These are phyloP conservation scores for Nymphalis c-album DNA, from an alignment of 2,888 invertebrate species.

Conservation along the genomic window DNA sequence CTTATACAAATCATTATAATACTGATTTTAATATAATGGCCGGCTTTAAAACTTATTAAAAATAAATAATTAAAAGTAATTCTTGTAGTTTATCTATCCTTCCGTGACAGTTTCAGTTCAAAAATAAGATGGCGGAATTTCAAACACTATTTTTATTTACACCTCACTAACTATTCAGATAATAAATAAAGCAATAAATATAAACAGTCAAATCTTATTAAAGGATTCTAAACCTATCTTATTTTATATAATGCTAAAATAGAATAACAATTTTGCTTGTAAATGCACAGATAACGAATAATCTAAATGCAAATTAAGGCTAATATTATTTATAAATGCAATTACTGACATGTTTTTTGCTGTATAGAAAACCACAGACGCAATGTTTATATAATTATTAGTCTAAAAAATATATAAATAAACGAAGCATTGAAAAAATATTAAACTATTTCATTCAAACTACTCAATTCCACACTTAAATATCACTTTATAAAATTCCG, in stretches of 20 bases:
- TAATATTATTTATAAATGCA: conserved; percentile 23
- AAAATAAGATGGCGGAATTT: conserved; percentile 41
- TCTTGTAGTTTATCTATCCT: conserved; percentile 19
- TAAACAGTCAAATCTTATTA: conserved; percentile 61
- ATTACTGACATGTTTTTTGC: conserved; percentile 11
- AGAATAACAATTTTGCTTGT: conserved; percentile 21
- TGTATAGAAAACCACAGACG: neutral
- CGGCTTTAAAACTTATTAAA: neutral
- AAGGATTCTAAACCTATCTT: conserved; percentile 45
- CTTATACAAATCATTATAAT: conserved; percentile 8
- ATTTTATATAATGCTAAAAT: conserved; percentile 42
- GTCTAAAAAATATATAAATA: conserved; percentile 8
- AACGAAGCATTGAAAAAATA: conserved; percentile 17
- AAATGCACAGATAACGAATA: conserved; percentile 14
- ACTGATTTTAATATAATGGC: neutral
- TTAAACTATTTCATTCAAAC: conserved; percentile 18
- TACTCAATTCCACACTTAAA: conserved; percentile 20
- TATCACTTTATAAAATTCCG: conserved; percentile 7
- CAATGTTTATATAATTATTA: neutral
- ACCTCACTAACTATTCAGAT: conserved; percentile 59
- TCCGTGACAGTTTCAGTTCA: conserved; percentile 3
- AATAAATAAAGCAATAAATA: conserved; percentile 75
- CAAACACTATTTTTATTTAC: conserved; percentile 69
- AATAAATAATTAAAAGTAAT: conserved; percentile 27
- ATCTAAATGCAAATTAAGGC: conserved; percentile 3